Conservation (phyloP, 37 sponge, comb jelly and placozoan genomes). For the Ianthella basta region DNA sequence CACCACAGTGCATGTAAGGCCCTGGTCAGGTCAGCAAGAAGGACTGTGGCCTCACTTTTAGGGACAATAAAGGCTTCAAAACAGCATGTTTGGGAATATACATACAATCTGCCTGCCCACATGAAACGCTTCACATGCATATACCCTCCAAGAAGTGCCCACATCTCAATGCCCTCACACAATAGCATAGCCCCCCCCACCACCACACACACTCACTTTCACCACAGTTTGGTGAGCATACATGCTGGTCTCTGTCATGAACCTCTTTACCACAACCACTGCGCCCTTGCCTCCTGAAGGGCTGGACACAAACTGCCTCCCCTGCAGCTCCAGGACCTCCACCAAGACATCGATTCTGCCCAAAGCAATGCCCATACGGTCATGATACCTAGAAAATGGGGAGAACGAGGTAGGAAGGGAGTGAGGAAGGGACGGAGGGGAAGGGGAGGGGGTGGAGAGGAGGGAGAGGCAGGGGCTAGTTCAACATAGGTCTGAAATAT, state of each 20-base stretch:
- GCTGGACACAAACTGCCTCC: conserved; percentile 50
- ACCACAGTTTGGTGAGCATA: conserved; percentile 71
- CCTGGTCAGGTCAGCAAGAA: too few relatives aligned
- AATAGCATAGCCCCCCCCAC: too few relatives aligned
- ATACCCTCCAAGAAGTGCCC: too few relatives aligned
- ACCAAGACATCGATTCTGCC: conserved; percentile 67
- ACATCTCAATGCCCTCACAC: too few relatives aligned
- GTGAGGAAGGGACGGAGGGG: too few relatives aligned
- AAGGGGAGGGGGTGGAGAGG: background rate
- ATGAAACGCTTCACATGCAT: background rate
- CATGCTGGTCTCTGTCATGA: conserved; percentile 35
- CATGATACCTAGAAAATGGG: conserved; percentile 75
- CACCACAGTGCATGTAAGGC: too few relatives aligned
- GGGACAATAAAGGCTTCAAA: background rate
- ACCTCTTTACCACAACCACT: conserved; percentile 53
- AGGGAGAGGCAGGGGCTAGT: background rate
- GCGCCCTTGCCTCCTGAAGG: conserved; percentile 42
- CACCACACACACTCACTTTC: conserved; percentile 16
- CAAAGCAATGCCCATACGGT: conserved; percentile 67
- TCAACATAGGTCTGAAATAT: background rate
- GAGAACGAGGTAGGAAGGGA: too few relatives aligned
- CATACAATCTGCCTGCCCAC: background rate
- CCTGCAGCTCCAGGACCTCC: conserved; percentile 67
- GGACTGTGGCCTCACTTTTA: too few relatives aligned
- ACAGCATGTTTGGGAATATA: background rate